Evolutionary conservation across 1,140 invertebrate species (phyloP).

Genomic region (Zophobas atratus): DNA sequence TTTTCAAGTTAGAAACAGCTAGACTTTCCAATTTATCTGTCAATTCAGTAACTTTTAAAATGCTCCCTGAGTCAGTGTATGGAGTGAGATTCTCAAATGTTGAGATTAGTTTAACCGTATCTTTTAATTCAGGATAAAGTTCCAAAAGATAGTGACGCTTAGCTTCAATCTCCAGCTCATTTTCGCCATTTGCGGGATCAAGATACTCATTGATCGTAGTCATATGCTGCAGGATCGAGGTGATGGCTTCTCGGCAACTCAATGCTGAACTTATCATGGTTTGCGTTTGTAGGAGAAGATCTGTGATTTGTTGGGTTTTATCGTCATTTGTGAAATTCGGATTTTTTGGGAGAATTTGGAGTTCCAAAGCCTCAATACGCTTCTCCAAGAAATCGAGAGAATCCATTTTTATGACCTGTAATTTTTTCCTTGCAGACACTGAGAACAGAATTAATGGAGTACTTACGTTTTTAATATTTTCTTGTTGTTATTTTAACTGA

Average conservation of each 20-base stretch:
- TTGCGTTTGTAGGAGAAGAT: constrained; percentile 63
- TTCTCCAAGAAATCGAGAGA: constrained; percentile 63
- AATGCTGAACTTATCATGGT: constrained; percentile 66
- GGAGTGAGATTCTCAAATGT: constrained; percentile 60
- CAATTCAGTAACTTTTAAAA: constrained; percentile 59
- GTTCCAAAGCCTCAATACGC: constrained; percentile 63
- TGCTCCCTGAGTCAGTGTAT: constrained; percentile 60
- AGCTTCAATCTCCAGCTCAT: constrained; percentile 61
- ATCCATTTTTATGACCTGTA: constrained; percentile 41
- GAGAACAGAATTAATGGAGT: background rate
- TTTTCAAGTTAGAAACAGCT: constrained; percentile 56
- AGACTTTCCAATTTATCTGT: constrained; percentile 61
- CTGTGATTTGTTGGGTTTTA: constrained; percentile 59
- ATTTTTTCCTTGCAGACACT: background rate
- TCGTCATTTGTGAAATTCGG: constrained; percentile 43
- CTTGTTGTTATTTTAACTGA: too few relatives aligned
- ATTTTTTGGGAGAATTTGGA: constrained; percentile 60
- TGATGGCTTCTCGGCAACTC: constrained; percentile 64
- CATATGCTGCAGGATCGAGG: constrained; percentile 62
- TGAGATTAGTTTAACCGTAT: constrained; percentile 57
- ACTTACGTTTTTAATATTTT: background rate
- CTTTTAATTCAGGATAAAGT: constrained; percentile 64
- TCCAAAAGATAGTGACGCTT: constrained; percentile 64
- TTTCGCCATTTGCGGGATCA: constrained; percentile 62
- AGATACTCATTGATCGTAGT: constrained; percentile 64